Conservation (phyloP, 1,140 invertebrate species). For the Sinella curviseta region DNA sequence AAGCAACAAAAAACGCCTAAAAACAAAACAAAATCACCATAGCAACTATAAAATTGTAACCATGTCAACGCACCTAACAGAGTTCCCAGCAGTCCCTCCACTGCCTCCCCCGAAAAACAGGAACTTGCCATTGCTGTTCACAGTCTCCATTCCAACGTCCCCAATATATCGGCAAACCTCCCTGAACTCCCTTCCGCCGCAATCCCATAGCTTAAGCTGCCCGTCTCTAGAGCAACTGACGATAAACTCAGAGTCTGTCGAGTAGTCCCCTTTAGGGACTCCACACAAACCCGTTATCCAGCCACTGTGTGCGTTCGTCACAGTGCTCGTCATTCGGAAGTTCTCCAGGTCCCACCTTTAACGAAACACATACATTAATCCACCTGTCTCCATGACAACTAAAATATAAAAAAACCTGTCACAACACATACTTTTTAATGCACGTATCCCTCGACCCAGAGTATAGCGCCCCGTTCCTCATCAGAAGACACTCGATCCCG, state of each 20-base stretch:
- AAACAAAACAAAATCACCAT: background rate
- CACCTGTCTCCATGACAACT: no score
- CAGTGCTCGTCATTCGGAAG: background rate
- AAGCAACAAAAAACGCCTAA: background rate
- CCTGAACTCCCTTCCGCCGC: background rate
- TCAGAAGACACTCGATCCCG: constrained; percentile 78
- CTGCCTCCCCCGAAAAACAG: background rate
- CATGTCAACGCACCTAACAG: background rate
- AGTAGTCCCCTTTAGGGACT: background rate
- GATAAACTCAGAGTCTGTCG: background rate
- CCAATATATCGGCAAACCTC: background rate
- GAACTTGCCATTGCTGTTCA: background rate
- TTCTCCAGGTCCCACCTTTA: background rate
- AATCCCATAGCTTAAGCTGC: constrained; percentile 2
- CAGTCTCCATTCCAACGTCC: background rate
- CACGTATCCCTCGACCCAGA: constrained; percentile 83
- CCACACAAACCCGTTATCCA: background rate
- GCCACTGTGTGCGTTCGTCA: background rate
- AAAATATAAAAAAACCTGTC: no score
- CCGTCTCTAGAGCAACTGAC: background rate
- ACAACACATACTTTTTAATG: constrained; percentile 85
- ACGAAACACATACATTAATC: no score
- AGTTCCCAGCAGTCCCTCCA: background rate
- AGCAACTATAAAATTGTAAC: background rate
- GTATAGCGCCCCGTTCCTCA: constrained; percentile 68